These are phyloP conservation scores for Cephus pulcher DNA, from an alignment of 2,888 invertebrate species.

Conservation along the genomic window DNA sequence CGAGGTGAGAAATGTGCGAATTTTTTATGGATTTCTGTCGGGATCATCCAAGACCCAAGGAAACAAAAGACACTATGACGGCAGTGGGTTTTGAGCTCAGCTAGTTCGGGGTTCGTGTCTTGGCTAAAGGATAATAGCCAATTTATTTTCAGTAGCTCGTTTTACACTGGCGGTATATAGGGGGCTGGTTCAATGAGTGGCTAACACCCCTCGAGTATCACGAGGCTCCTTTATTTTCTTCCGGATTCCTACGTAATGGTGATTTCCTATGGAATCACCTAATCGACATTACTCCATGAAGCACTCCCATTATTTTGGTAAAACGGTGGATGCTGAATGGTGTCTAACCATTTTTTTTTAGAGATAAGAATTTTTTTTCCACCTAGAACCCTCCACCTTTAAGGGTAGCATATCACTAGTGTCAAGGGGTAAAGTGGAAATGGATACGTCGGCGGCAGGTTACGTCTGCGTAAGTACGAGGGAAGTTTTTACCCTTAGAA, in stretches of 20 bases:
- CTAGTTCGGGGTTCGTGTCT: not conserved
- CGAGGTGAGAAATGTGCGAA: not conserved
- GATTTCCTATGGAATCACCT: not conserved
- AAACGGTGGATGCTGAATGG: not conserved
- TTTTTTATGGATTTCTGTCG: not conserved
- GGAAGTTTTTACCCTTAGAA: not conserved
- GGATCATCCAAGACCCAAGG: not conserved
- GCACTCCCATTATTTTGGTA: not conserved
- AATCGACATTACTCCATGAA: not conserved
- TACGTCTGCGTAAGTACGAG: not conserved
- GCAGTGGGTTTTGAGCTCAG: not conserved
- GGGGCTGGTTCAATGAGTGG: constrained; percentile 25
- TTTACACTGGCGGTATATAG: constrained; percentile 13
- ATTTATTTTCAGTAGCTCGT: constrained; percentile 26
- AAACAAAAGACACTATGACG: not conserved
- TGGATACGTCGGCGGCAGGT: not conserved
- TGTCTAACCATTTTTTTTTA: not conserved
- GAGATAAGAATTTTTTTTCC: not conserved
- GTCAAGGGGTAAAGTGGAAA: not conserved
- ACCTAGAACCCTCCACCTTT: not conserved
- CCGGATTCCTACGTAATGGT: not conserved
- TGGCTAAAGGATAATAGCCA: constrained; percentile 24
- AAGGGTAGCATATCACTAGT: not conserved
- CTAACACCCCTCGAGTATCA: not conserved
- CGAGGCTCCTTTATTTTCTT: not conserved